phyloP scores from a whole-genome alignment of 2,797 vertebrate genomes.

The Decapterus maruadsi region DNA sequence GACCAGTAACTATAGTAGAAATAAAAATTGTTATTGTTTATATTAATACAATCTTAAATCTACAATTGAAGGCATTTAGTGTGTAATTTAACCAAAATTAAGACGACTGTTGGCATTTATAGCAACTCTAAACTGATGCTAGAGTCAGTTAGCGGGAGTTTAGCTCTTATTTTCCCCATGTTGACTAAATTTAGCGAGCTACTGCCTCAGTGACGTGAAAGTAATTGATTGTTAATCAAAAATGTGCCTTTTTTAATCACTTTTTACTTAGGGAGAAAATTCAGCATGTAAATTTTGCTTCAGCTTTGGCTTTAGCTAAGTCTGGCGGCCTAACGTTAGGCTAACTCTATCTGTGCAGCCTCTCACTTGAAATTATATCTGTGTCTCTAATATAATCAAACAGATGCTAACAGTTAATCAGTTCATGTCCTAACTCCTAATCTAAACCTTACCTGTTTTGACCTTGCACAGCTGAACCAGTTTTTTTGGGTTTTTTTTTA shows the following conservation, averaged over 20 bases:
- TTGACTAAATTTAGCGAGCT: neutral
- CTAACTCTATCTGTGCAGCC: neutral
- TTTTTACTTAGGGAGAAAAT: neutral
- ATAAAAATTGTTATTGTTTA: no score
- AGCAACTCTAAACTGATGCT: neutral
- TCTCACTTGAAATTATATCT: neutral
- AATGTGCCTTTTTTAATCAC: neutral
- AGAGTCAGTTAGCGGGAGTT: neutral
- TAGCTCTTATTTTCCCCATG: neutral
- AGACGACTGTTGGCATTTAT: neutral
- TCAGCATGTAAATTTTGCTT: neutral
- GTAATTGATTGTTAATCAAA: neutral
- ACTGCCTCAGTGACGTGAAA: neutral
- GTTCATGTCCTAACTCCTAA: neutral
- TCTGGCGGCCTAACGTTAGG: neutral
- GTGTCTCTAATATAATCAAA: neutral
- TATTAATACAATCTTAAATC: neutral
- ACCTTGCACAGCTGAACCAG: neutral
- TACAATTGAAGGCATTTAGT: neutral
- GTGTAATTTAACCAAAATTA: neutral
- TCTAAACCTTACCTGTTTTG: neutral
- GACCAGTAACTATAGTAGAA: neutral
- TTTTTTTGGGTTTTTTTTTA: neutral
- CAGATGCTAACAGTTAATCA: neutral
- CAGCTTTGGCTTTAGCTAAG: neutral